phyloP scores from a whole-genome alignment of 2,797 vertebrate genomes.

The Manis pentadactyla region DNA sequence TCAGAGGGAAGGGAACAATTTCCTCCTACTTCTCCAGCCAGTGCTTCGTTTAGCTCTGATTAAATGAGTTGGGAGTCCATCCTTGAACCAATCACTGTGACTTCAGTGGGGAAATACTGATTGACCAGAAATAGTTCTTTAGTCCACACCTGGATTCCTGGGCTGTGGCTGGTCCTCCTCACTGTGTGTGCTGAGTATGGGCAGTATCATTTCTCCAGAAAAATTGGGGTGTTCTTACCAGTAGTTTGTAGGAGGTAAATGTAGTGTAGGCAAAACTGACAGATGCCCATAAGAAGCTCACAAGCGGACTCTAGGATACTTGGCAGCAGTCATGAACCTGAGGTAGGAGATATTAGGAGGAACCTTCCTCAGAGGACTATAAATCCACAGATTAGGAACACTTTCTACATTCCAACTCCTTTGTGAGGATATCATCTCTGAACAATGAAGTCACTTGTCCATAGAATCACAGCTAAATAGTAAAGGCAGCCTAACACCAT shows the following conservation, averaged over 20 bases:
- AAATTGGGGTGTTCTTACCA: not conserved
- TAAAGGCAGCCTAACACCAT: not conserved
- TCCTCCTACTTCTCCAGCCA: not conserved
- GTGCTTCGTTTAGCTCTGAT: not conserved
- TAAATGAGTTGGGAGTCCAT: not conserved
- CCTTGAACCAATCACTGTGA: not conserved
- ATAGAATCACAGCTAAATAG: not conserved
- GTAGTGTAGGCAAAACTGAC: not conserved
- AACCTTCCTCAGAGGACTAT: not conserved
- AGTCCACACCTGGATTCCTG: not conserved
- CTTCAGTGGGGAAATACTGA: not conserved
- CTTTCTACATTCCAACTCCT: not conserved
- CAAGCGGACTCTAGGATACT: not conserved
- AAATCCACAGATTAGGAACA: not conserved
- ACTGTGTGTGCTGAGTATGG: fast-evolving
- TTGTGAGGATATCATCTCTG: not conserved
- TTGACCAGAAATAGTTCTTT: not conserved
- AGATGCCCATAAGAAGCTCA: not conserved
- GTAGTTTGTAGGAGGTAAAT: not conserved
- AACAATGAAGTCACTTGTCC: not conserved
- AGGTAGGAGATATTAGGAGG: not conserved
- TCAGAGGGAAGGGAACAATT: not conserved
- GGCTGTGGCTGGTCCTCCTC: not conserved
- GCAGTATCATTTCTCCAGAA: not conserved
- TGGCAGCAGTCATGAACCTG: not conserved